Percentiles rank a stretch among this genome's conserved stretches.
These are phyloP conservation scores for Dasypus novemcinctus DNA, from an alignment of 2,113 vertebrate genomes.

Conservation along the genomic window DNA sequence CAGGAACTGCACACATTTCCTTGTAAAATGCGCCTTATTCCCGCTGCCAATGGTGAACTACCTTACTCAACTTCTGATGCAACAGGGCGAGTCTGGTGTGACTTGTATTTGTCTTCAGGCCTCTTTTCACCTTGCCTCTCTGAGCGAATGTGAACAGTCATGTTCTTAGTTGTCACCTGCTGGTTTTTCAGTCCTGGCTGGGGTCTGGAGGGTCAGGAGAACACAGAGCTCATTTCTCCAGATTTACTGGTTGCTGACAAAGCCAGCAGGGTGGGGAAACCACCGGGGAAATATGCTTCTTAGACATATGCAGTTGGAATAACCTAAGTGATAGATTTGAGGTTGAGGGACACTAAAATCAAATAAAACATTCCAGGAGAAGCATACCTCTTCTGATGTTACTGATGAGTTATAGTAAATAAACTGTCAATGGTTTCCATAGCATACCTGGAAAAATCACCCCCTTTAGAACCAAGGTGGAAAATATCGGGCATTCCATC, in stretches of 20 bases:
- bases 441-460: neutral
- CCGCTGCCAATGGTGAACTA: neutral
- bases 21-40: constrained; percentile 49
- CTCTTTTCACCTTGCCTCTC: neutral
- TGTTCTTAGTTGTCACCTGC: constrained; percentile 41
- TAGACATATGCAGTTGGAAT: neutral
- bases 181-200: neutral
- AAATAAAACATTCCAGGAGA: neutral
- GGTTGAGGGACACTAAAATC: constrained; percentile 1
- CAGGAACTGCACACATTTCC: constrained; percentile 45
- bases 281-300: neutral
- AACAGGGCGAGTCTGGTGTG: neutral
- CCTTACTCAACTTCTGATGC: neutral
- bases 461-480: neutral
- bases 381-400: neutral
- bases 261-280: constrained; percentile 43
- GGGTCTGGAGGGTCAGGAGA: neutral
- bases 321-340: neutral
- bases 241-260: constrained; percentile 53
- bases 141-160: neutral
- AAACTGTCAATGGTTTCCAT: rapidly evolving
- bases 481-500: neutral
- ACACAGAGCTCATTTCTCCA: constrained; percentile 38
- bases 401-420: neutral
- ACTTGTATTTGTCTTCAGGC: neutral